Evolutionary conservation across 2,113 vertebrate genomes (phyloP).

Genomic region (Barbus barbus): DNA sequence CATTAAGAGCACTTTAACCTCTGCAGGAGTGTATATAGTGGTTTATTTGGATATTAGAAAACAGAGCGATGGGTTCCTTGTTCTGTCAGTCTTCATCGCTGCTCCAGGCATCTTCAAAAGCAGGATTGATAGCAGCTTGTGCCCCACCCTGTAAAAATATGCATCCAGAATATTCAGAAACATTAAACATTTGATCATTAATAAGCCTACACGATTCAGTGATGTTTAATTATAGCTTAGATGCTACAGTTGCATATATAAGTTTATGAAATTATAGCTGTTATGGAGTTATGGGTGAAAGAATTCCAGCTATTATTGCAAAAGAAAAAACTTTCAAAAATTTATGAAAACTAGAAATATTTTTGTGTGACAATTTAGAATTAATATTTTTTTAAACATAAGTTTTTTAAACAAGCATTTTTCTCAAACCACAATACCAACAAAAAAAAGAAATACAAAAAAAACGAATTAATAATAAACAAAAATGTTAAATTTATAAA

Average conservation of each 20-base stretch:
- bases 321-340: too few species aligned
- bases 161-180: constrained; percentile 2
- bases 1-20: not conserved
- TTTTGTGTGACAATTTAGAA: not conserved
- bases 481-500: not conserved
- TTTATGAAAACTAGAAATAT: not conserved
- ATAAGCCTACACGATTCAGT: too few species aligned
- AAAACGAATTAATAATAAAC: not conserved
- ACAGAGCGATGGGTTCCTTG: not conserved
- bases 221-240: not conserved
- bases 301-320: not conserved
- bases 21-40: not conserved
- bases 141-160: constrained; percentile 70
- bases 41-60: not conserved
- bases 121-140: constrained; percentile 75
- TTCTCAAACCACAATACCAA: too few species aligned
- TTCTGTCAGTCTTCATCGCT: constrained; percentile 83
- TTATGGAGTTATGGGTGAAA: not conserved
- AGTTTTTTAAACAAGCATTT: too few species aligned
- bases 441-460: not conserved
- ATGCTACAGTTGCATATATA: not conserved
- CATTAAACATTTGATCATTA: too few species aligned
- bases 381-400: too few species aligned
- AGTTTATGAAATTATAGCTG: not conserved
- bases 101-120: constrained; percentile 92